Evolutionary conservation across 2,888 invertebrate species (phyloP).

Genomic region (Teleogryllus oceanicus): DNA sequence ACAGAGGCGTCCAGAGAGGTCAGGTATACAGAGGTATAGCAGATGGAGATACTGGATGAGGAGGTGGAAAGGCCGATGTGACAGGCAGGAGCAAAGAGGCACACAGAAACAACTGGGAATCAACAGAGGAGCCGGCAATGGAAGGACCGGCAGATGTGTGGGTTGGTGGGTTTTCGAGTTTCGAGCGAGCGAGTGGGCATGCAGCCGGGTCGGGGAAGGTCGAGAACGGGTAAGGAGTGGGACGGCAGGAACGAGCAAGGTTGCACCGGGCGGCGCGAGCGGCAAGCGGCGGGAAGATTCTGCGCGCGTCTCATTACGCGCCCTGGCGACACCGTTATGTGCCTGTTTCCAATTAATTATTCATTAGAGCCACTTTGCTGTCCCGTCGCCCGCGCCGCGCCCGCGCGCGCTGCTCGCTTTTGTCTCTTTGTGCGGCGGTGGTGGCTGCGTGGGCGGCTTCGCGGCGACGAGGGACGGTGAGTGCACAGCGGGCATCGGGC

Average conservation of each 20-base stretch:
- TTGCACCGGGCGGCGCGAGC: neutral
- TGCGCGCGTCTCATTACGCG: conserved; percentile 18
- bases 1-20: too few species aligned
- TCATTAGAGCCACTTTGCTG: conserved; percentile 6
- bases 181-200: too few species aligned
- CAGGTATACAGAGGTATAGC: too few species aligned
- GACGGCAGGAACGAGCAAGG: neutral
- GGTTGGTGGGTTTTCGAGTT: too few species aligned
- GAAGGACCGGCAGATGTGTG: too few species aligned
- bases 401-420: neutral
- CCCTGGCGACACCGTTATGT: conserved; percentile 7
- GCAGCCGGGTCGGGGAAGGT: too few species aligned
- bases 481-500: neutral
- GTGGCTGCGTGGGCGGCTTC: neutral
- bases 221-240: neutral
- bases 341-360: conserved; percentile 18
- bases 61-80: too few species aligned
- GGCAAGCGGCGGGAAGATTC: neutral
- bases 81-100: too few species aligned
- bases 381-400: neutral
- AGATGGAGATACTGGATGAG: too few species aligned
- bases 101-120: too few species aligned
- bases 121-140: too few species aligned
- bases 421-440: neutral
- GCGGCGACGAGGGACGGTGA: neutral